phyloP scores from a whole-genome alignment of 2,888 invertebrate genomes.

The Drosophila mulleri region DNA sequence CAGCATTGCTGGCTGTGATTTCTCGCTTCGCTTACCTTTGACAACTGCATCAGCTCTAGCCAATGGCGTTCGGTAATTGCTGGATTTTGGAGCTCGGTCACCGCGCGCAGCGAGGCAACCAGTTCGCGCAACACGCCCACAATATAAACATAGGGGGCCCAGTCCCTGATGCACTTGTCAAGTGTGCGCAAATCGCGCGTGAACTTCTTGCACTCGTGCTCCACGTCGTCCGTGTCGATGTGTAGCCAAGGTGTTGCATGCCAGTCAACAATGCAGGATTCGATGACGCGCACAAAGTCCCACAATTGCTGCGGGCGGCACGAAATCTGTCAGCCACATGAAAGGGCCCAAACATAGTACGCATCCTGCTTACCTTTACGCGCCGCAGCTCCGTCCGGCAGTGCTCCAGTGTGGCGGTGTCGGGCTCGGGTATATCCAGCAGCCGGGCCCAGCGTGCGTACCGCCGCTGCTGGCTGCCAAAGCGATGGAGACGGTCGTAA shows the following conservation, averaged over 20 bases:
- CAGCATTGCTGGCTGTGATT: conserved; percentile 29
- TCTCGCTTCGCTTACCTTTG: conserved; percentile 88
- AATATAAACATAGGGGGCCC: conserved; percentile 92
- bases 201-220: conserved; percentile 97
- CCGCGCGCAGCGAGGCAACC: conserved; percentile 96
- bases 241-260: conserved; percentile 96
- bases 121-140: conserved; percentile 95
- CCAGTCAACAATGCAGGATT: conserved; percentile 95
- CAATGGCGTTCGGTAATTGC: conserved; percentile 98
- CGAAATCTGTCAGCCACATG: conserved; percentile 14
- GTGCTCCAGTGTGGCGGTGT: conserved; percentile 91
- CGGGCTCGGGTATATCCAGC: conserved; percentile 94
- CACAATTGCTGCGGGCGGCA: conserved; percentile 89
- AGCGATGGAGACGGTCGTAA: conserved; percentile 87
- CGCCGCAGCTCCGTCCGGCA: conserved; percentile 92
- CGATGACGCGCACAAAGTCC: conserved; percentile 95
- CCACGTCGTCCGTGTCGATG: conserved; percentile 97
- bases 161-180: conserved; percentile 92
- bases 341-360: background rate
- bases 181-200: conserved; percentile 93
- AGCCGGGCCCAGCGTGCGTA: conserved; percentile 91
- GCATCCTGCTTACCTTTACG: conserved; percentile 87
- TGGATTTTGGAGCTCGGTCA: conserved; percentile 97
- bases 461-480: conserved; percentile 89
- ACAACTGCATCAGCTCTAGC: conserved; percentile 96